Conservation (phyloP, 2,797 vertebrate genomes). For the Halcyon badia region DNA sequence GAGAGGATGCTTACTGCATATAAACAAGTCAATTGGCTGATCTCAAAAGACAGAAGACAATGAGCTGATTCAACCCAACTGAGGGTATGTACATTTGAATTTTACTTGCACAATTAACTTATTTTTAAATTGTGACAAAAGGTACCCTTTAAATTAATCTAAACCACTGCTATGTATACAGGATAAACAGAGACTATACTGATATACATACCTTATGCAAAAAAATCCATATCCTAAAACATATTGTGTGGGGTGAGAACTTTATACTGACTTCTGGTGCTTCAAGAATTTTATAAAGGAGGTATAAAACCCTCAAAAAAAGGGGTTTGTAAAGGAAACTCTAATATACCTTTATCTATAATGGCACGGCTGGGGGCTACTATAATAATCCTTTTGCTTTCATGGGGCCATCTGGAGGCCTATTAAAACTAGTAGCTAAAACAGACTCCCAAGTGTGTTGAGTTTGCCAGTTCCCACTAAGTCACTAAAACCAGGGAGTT, state of each 20-base stretch:
- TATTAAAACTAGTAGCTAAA: conserved; percentile 83
- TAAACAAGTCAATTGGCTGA: neutral
- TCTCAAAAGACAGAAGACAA: neutral
- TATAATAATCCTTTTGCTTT: conserved; percentile 84
- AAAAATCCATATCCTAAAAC: neutral
- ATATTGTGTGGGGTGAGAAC: conserved; percentile 66
- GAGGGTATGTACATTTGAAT: conserved; percentile 12
- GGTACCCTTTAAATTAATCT: neutral
- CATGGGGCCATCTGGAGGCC: conserved; percentile 85
- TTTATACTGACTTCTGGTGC: conserved; percentile 64
- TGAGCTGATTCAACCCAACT: conserved; percentile 5
- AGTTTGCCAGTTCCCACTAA: conserved; percentile 80
- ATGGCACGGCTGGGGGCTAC: conserved; percentile 80
- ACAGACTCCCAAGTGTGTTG: conserved; percentile 80
- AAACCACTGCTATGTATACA: neutral
- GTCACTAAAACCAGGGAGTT: conserved; percentile 78
- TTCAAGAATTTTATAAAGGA: conserved; percentile 68
- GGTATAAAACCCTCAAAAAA: conserved; percentile 74
- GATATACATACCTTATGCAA: neutral
- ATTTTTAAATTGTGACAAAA: neutral
- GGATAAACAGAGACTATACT: neutral
- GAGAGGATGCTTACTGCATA: neutral
- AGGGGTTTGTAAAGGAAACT: conserved; percentile 73
- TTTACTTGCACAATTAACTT: conserved; percentile 1
- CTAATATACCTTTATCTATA: conserved; percentile 81